Percentiles rank a stretch among this genome's conserved stretches.
Conservation (phyloP, 2,113 vertebrate species). For the Myiagra hebetior region DNA sequence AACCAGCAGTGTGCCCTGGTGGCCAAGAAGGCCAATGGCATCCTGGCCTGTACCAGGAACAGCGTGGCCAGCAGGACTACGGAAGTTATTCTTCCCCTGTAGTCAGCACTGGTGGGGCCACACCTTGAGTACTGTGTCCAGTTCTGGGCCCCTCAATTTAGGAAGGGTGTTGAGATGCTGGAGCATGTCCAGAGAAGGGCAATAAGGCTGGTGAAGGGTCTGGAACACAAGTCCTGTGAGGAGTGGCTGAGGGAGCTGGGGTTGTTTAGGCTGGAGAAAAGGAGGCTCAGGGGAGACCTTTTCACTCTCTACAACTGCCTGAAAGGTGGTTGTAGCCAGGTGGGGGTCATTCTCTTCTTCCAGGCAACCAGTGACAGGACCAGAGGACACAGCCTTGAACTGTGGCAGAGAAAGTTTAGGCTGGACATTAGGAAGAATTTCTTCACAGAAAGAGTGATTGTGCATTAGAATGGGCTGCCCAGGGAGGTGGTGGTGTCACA, state of each 20-base stretch:
- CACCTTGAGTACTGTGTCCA: background rate
- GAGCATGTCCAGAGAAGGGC: background rate
- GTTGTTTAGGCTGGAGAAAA: background rate
- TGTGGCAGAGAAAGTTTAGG: background rate
- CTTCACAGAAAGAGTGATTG: background rate
- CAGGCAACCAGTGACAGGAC: background rate
- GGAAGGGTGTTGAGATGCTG: background rate
- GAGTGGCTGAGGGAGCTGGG: background rate
- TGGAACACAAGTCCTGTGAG: background rate
- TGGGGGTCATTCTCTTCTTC: background rate
- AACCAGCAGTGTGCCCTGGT: rapidly evolving
- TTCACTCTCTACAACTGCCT: background rate
- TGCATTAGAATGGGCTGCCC: background rate
- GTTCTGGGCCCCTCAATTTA: background rate
- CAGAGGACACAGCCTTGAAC: background rate
- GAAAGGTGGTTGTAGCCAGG: background rate
- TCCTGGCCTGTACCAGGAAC: background rate
- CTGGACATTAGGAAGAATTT: background rate
- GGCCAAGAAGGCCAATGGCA: too few species aligned
- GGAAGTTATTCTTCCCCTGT: background rate
- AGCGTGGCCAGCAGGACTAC: background rate
- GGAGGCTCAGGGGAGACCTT: background rate
- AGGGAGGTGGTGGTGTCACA: background rate
- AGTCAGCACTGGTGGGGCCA: background rate
- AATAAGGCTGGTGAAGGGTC: background rate